Base-by-base conservation (phyloP, 2,113 vertebrate species). In the Leptosomus discolor region DNA sequence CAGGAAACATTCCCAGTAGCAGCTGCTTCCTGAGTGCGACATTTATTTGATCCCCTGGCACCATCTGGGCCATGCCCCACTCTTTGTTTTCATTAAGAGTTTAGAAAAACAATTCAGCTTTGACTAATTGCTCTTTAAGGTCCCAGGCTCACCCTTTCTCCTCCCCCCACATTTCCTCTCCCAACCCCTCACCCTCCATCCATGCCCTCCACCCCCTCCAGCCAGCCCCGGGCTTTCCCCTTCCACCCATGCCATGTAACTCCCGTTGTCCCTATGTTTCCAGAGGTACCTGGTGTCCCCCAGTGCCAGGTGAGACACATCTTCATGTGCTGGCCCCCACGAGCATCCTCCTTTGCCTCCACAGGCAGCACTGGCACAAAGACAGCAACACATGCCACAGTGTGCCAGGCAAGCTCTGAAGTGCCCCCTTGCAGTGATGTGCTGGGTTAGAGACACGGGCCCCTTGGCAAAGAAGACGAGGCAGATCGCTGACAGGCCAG, bases 1-100 rank as follows among this genome's bases (percentile, higher is more conserved):
- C 98, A 98, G 98, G 98, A 99, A 98, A 92, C 97, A 97, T 98
- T 98, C 98, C 98, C 98, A 97, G 96, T 97, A 98, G 97, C 98
- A 98, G 98, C 98, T 98, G 98, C 97, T 98, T 98, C 98, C 98
- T 98, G 98, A 98, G 96, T 94, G 95, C 92, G 86, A 97, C 77
- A 85, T 97, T 98, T 97, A 96, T 98, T 98, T 97, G 98, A 97
- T 98, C 97, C 98, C 98, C 91, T 96, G 98, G 98, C 97, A 97
- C 98, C 98, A 97, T 98, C 97, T 98, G 98, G 97, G 96, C 96
- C 91, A 96, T 98, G 97, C 96, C 97, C 98, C 93, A 94, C 90
- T 95, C 97, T 97, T 97, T 98, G 97, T 98, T 98, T 97, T 97
- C 93, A 92, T 96, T 98, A 95, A 94, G 96, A 97, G 95, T 97